Conservation (phyloP, 2,113 vertebrate genomes). For the Psophia crepitans region DNA sequence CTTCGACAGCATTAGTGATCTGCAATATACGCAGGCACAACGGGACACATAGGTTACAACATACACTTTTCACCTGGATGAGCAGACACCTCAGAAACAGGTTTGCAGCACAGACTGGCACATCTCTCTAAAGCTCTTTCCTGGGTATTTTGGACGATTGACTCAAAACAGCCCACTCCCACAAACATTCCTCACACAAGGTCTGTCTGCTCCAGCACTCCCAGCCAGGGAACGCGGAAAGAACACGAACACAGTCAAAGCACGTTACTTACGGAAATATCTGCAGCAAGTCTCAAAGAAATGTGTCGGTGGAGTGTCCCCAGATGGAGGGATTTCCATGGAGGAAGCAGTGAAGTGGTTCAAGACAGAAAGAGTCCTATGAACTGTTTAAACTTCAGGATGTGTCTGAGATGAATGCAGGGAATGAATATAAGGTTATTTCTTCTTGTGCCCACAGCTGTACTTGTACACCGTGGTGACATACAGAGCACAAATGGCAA, state of each 20-base stretch:
- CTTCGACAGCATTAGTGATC: not conserved
- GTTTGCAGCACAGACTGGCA: not conserved
- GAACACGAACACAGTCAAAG: not conserved
- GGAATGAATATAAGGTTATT: not conserved
- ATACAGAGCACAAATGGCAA: not conserved
- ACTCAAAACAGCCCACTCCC: not conserved
- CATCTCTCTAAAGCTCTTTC: not conserved
- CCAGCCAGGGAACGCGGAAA: not conserved
- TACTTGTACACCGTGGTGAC: not conserved
- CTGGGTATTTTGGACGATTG: not conserved
- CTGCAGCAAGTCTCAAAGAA: not conserved
- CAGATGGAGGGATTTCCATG: not conserved
- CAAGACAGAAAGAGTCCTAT: not conserved
- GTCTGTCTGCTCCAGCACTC: not conserved
- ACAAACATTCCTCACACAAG: rapidly evolving
- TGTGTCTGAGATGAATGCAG: not conserved
- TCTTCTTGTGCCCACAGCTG: not conserved
- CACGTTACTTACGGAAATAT: not conserved
- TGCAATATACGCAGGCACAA: not conserved
- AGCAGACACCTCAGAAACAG: not conserved
- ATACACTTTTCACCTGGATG: not conserved
- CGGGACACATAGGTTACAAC: rapidly evolving
- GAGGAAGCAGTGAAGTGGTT: not conserved
- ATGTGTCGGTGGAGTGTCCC: not conserved
- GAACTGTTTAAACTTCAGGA: not conserved